A percentile compares a stretch with the other conserved stretches of the same genome.
These are phyloP conservation scores for Phainopepla nitens DNA, from an alignment of 2,113 vertebrate species.

Conservation along the genomic window DNA sequence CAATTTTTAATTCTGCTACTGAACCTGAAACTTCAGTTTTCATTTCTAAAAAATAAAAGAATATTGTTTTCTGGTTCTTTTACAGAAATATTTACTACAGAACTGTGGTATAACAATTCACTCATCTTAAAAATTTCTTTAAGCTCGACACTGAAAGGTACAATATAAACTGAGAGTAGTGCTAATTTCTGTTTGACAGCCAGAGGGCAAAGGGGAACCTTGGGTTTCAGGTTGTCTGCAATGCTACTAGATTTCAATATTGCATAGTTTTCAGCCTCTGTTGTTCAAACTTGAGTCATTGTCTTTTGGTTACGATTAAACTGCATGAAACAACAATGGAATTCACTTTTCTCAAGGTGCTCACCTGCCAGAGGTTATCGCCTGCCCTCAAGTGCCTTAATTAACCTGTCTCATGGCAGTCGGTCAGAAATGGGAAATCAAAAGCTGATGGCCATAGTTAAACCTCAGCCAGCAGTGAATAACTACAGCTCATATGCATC, in stretches of 20 bases:
- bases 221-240: not conserved
- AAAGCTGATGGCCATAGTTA: slow-evolving; percentile 91
- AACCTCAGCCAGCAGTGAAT: slow-evolving; percentile 84
- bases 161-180: not conserved
- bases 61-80: not conserved
- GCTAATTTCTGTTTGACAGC: not conserved
- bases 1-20: not conserved
- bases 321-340: not conserved
- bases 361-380: slow-evolving; percentile 85
- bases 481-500: slow-evolving; percentile 53
- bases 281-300: not conserved
- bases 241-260: not conserved
- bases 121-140: not conserved
- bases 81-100: not conserved
- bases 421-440: slow-evolving; percentile 83
- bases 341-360: slow-evolving; percentile 73
- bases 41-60: not conserved
- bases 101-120: not conserved
- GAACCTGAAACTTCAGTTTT: not conserved
- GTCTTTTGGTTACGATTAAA: not conserved
- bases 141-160: not conserved
- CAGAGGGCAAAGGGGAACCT: not conserved
- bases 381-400: slow-evolving; percentile 91
- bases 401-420: slow-evolving; percentile 89
- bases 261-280: not conserved